Evolutionary conservation across 1,140 invertebrate genomes (phyloP).

Genomic region (Aphelenchoides fujianensis): DNA sequence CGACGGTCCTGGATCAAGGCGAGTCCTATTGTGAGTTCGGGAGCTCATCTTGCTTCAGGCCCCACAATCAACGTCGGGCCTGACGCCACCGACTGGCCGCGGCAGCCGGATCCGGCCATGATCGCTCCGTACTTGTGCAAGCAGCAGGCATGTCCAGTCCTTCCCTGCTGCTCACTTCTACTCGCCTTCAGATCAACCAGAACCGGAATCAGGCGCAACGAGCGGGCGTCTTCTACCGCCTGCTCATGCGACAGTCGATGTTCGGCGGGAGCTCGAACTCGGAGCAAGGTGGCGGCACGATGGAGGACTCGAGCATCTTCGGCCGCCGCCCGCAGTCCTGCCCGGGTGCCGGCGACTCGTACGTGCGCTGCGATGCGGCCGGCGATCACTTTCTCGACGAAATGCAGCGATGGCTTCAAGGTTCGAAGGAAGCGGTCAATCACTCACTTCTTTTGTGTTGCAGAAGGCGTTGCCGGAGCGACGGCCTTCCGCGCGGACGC

Average conservation of each 20-base stretch:
- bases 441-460: no score
- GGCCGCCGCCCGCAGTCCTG: constrained; percentile 51
- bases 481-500: constrained; percentile 60
- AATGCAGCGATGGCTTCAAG: constrained; percentile 61
- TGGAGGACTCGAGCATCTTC: constrained; percentile 54
- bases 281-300: constrained; percentile 31
- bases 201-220: constrained; percentile 47
- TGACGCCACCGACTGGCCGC: constrained; percentile 60
- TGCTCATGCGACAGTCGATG: constrained; percentile 59
- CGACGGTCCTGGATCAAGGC: constrained; percentile 61
- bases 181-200: constrained; percentile 52
- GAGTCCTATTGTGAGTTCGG: no score
- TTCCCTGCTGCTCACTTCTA: no score
- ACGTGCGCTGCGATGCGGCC: constrained; percentile 55
- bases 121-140: constrained; percentile 62
- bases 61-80: constrained; percentile 62
- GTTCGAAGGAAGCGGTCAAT: no score
- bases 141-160: constrained; percentile 50
- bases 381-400: constrained; percentile 59
- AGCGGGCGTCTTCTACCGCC: constrained; percentile 59
- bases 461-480: constrained; percentile 61
- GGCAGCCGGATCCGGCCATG: constrained; percentile 62
- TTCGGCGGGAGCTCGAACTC: constrained; percentile 54
- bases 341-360: constrained; percentile 52
- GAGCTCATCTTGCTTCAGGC: no score